A percentile compares a stretch with the other conserved stretches of the same genome.
Evolutionary conservation across 2,888 invertebrate genomes (phyloP).

Genomic region (Leptinotarsa peninsularis): DNA sequence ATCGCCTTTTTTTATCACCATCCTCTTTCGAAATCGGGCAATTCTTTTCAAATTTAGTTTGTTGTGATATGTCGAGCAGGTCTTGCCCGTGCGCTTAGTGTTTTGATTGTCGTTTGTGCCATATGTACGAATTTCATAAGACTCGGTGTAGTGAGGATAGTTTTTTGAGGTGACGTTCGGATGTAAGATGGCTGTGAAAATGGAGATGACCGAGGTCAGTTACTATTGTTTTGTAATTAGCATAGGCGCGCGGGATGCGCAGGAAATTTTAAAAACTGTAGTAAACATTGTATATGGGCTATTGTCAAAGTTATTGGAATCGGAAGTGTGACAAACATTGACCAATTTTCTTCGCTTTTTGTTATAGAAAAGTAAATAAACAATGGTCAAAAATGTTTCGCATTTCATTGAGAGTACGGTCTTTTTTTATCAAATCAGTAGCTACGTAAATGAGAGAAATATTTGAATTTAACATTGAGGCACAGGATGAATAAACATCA

Average conservation of each 20-base stretch:
- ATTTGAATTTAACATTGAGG: too few species aligned
- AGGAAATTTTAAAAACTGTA: neutral
- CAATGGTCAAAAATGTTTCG: too few species aligned
- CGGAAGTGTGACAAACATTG: too few species aligned
- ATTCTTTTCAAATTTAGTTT: conserved; percentile 43
- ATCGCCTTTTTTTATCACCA: conserved; percentile 37
- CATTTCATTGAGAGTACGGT: too few species aligned
- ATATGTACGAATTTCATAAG: neutral
- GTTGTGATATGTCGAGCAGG: conserved; percentile 44
- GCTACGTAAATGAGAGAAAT: too few species aligned
- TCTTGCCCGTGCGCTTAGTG: conserved; percentile 30
- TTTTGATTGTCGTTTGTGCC: conserved; percentile 27
- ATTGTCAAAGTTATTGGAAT: too few species aligned
- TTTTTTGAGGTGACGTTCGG: conserved; percentile 17
- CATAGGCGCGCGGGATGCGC: neutral
- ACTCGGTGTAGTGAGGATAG: neutral
- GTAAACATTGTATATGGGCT: too few species aligned
- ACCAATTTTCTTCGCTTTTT: too few species aligned
- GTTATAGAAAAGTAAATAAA: too few species aligned
- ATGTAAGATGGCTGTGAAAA: conserved; percentile 43
- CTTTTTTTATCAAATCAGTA: too few species aligned
- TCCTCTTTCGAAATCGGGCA: conserved; percentile 27
- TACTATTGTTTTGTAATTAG: conserved; percentile 30
- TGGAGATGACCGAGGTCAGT: conserved; percentile 57
- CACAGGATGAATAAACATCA: too few species aligned